Base-by-base conservation (phyloP, 1,140 invertebrate genomes). In the Ceratitis capitata region DNA sequence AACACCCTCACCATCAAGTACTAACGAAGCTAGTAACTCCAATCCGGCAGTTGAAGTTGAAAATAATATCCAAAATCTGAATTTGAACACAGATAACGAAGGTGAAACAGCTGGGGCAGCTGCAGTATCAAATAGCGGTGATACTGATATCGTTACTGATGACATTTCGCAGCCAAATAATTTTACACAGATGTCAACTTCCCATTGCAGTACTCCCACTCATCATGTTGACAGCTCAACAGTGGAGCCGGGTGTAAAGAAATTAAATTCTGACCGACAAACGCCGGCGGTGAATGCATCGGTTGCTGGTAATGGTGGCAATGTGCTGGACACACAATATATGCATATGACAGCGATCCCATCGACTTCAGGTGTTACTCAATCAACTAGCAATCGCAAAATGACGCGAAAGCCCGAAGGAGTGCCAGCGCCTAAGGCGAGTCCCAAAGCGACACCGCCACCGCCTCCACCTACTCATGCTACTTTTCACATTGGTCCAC, bases 401-500 rank as follows among this genome's bases (percentile, higher is more conserved):
- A 53, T 49, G 53, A 14, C 82, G 39, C 85, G 26, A 83, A 58
- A 64, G 19, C 53, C 29, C 3, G 61, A 64, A 49, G 39, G 35
- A 23, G 56, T 61, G 19, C 39, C 61, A 10, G 42, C 58, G 12
- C 23, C 85, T 29, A 83, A 47, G n/a, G 10, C 49, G n/a, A 64
- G 42, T 14, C 45, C 83, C 16, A 26, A 58, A 87, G 53, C 49
- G 16, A 82, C 49, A 56, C 39, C 83, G 45, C 69, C 82, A 83
- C 85, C 82, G 82, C 69, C 58, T 53, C 42, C 61, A 69, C 42
- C 85, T 39, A 29, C 69, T n/a, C 58, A 84, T 12, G 86, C 84
- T 10, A 83, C 86, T 7, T 61, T 87, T 83, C 84, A 88, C 49
- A 42, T 64, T 23, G 87, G 88, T 86, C 93, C 93, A 14, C 92